A percentile compares a stretch with the other conserved stretches of the same genome.
Evolutionary conservation across 2,797 vertebrate species (phyloP).

Genomic region (Chaetophractus vellerosus): DNA sequence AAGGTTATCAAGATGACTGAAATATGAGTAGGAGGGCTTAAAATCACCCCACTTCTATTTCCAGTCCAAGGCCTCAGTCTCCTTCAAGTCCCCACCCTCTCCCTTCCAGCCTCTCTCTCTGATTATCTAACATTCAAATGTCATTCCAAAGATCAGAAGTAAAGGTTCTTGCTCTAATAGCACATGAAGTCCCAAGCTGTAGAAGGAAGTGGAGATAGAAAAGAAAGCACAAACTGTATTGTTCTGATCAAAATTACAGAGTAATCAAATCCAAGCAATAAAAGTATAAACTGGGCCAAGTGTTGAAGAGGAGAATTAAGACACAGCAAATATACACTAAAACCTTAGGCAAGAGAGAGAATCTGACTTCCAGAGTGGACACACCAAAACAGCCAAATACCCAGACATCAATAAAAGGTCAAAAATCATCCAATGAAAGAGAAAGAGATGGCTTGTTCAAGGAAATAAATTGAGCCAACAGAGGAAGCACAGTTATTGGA

Average conservation of each 20-base stretch:
- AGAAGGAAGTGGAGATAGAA: constrained; percentile 43
- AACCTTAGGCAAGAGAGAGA: too few species aligned
- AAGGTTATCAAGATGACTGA: background rate
- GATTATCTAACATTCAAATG: background rate
- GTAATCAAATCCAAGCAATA: constrained; percentile 23
- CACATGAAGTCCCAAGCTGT: background rate
- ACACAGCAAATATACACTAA: too few species aligned
- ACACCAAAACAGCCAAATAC: too few species aligned
- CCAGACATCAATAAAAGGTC: too few species aligned
- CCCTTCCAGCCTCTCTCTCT: background rate
- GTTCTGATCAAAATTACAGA: constrained; percentile 43
- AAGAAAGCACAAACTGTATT: constrained; percentile 33
- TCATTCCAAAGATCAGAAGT: background rate
- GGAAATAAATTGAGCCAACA: too few species aligned
- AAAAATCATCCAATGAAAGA: too few species aligned
- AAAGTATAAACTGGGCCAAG: background rate
- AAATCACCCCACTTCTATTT: background rate
- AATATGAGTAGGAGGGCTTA: background rate
- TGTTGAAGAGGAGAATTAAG: too few species aligned
- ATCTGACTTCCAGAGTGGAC: too few species aligned
- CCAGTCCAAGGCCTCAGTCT: background rate
- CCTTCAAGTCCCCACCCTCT: background rate
- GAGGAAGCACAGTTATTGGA: background rate
- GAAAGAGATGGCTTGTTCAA: too few species aligned
- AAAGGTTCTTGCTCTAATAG: background rate